Percentiles rank a stretch among this genome's conserved stretches.
These are phyloP conservation scores for Achatina immaculata DNA, from an alignment of 1,140 invertebrate species.

Conservation along the genomic window DNA sequence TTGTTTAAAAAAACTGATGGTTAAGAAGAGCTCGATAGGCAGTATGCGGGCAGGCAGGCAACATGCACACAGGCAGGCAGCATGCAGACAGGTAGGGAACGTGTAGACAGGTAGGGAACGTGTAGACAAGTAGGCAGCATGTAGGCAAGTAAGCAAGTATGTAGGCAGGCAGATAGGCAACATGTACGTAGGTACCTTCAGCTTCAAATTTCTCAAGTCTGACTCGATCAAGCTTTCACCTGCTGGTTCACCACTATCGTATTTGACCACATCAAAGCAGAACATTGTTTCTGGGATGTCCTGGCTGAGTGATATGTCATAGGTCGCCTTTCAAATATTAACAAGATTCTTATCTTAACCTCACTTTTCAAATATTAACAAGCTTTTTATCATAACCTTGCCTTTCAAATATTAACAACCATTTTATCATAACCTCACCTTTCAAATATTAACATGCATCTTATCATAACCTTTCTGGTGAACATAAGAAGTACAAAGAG, in stretches of 20 bases:
- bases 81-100: not conserved
- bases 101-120: not conserved
- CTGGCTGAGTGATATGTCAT: not conserved
- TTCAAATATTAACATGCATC: too few species aligned
- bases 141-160: not conserved
- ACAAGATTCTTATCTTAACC: too few species aligned
- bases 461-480: too few species aligned
- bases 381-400: too few species aligned
- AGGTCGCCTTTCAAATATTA: slow-evolving; percentile 16
- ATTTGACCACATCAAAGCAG: not conserved
- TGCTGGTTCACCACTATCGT: not conserved
- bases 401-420: too few species aligned
- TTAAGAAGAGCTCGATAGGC: too few species aligned
- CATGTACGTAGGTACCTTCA: not conserved
- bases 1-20: too few species aligned
- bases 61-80: too few species aligned
- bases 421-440: too few species aligned
- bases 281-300: slow-evolving; percentile 4
- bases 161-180: not conserved
- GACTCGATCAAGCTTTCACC: not conserved
- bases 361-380: too few species aligned
- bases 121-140: not conserved
- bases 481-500: too few species aligned
- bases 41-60: too few species aligned
- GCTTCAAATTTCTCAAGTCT: slow-evolving; percentile 11